Base-by-base conservation (phyloP, 1,140 invertebrate species). In the Drosophila bipectinata region DNA sequence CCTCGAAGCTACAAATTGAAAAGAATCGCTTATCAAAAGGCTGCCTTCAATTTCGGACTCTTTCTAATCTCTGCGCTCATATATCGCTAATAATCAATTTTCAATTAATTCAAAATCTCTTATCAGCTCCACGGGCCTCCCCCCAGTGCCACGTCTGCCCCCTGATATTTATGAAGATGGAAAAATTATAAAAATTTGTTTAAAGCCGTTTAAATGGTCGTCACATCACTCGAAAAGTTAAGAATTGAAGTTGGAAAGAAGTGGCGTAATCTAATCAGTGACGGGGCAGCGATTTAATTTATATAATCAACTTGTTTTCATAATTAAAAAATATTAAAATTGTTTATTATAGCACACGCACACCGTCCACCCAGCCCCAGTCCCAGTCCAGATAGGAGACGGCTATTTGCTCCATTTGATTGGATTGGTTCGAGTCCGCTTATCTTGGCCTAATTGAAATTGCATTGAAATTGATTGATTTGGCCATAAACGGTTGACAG, bases 251-350 rank as follows among this genome's bases (percentile, higher is more conserved):
- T 48, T 71, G 4, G 18, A 6, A 57, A 49, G 64, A 39, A 57
- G 32, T 57, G 37, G 1, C 56, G 59, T 69, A 76, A 90, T 90
- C 87, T 90, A 80, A 90, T 90, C 87, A 18, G 7, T 32, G 51
- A 51, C 28, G 56, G 54, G 62, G 72, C 85, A 58, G 79, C 87
- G 87, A 90, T 90, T 90, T 90, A 84, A 90, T 90, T 90, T 90
- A 90, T 90, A 90, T 88, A 90, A 90, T 90, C 79, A 90, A 72
- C 71, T 67, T 90, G 87, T 90, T 90, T 89, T 88, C 77, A 75
- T 90, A 90, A 90, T 90, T 90, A 88, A 88, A 89, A 89, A 83
- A 83, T 90, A 90, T 90, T 90, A 87, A 90, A 90, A 79, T 90
- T 82, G 78, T 90, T 82, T 83, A 88, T 89, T 77, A 68, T 72